A percentile compares a stretch with the other conserved stretches of the same genome.
Evolutionary conservation across 35 echinoderm and acorn worm genomes (phyloP).

Genomic region (Ptychodera flava): DNA sequence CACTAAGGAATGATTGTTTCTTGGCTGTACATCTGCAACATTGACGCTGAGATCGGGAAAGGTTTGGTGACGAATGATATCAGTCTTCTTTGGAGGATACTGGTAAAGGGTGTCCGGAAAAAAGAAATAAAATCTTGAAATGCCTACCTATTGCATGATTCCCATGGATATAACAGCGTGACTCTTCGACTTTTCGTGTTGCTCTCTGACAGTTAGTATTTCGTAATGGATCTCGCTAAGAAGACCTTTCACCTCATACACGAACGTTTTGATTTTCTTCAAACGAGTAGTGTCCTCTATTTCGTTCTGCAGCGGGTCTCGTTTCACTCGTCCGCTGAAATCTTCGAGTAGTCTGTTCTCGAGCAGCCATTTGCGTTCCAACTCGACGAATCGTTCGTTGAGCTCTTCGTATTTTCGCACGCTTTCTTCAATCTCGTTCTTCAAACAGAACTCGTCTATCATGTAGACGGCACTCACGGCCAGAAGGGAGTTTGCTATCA

Average conservation of each 20-base stretch:
- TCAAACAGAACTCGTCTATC: neutral
- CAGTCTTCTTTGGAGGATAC: too few relatives aligned
- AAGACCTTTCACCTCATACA: neutral
- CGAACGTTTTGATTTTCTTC: neutral
- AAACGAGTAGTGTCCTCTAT: neutral
- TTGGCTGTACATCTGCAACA: too few relatives aligned
- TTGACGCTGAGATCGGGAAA: too few relatives aligned
- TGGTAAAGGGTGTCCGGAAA: too few relatives aligned
- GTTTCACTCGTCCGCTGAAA: neutral
- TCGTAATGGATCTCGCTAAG: neutral
- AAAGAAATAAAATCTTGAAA: too few relatives aligned
- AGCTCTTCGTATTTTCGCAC: neutral
- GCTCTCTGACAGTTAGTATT: neutral
- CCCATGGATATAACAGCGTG: neutral
- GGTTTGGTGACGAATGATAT: too few relatives aligned
- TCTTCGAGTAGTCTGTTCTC: neutral
- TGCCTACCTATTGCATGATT: too few relatives aligned
- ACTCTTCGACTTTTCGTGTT: neutral
- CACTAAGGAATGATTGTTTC: too few relatives aligned
- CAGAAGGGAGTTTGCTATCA: neutral
- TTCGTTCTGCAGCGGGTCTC: neutral
- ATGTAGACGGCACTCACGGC: neutral
- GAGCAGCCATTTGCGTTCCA: neutral
- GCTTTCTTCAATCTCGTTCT: neutral
- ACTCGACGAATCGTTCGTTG: neutral